phyloP scores from a whole-genome alignment of 2,113 vertebrate genomes.

The Chaetodon trifascialis region DNA sequence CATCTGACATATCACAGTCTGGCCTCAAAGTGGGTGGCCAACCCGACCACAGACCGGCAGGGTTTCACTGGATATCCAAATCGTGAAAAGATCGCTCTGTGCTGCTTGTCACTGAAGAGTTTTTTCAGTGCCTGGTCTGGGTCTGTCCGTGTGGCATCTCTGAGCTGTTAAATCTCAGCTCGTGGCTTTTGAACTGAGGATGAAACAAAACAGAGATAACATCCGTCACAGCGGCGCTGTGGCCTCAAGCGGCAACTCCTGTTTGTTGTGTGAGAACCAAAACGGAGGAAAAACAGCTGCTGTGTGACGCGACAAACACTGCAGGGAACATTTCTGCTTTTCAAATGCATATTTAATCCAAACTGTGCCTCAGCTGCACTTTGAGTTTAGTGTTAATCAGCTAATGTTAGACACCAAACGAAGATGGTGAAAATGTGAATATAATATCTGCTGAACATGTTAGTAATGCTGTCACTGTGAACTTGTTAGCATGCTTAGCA shows the following conservation, averaged over 20 bases:
- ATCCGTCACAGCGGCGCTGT: neutral
- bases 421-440: too few relatives aligned
- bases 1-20: conserved; percentile 60
- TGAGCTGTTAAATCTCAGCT: conserved; percentile 28
- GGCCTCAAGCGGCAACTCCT: neutral
- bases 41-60: conserved; percentile 3
- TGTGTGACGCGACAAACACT: neutral
- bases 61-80: conserved; percentile 37
- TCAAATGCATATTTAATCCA: neutral
- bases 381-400: too few relatives aligned
- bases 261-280: conserved; percentile 16
- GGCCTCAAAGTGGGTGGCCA: conserved; percentile 71
- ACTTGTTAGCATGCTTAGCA: too few relatives aligned
- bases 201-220: conserved; percentile 40
- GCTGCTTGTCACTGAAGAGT: conserved; percentile 20
- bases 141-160: conserved; percentile 23
- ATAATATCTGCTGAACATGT: too few relatives aligned
- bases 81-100: conserved; percentile 41
- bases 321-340: neutral
- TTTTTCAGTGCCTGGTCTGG: neutral
- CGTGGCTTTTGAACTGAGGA: conserved; percentile 21
- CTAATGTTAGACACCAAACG: too few relatives aligned
- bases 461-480: too few relatives aligned
- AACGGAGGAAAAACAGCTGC: neutral
- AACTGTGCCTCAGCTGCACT: too few relatives aligned